phyloP scores from a whole-genome alignment of 2,888 invertebrate genomes.

The Latrodectus elegans region DNA sequence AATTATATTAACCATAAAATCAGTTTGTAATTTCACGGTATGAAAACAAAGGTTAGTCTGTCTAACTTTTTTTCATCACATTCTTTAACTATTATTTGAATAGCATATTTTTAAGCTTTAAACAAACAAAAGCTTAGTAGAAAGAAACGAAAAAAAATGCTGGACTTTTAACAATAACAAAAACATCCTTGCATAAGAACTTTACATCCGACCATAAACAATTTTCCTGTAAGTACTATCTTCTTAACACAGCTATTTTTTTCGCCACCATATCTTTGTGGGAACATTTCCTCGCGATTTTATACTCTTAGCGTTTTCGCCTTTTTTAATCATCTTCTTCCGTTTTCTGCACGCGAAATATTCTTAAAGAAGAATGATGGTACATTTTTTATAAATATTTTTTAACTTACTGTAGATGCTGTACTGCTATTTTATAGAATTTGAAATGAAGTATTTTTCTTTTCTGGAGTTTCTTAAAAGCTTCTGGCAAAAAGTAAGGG shows the following conservation, averaged over 20 bases:
- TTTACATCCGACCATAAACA: constrained; percentile 32
- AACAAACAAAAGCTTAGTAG: no score
- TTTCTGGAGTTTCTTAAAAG: constrained; percentile 21
- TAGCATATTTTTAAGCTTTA: no score
- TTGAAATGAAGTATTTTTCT: constrained; percentile 22
- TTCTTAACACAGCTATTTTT: constrained; percentile 36
- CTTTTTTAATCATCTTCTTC: constrained; percentile 50
- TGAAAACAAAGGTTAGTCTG: no score
- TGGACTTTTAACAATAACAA: constrained; percentile 22
- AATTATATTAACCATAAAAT: no score
- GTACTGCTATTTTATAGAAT: constrained; percentile 41
- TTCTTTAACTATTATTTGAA: no score
- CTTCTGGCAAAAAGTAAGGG: constrained; percentile 28
- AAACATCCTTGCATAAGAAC: constrained; percentile 38
- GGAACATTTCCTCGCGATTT: constrained; percentile 42
- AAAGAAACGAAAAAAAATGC: no score
- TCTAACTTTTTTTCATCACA: no score
- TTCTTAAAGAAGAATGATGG: background rate
- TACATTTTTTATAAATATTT: no score
- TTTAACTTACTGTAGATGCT: background rate
- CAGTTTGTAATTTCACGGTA: no score
- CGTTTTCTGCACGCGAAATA: background rate
- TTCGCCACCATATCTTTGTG: constrained; percentile 10
- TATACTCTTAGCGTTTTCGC: constrained; percentile 21
- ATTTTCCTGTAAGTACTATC: constrained; percentile 14